These are phyloP conservation scores for Ichneumon xanthorius DNA, from an alignment of 2,888 invertebrate species.

Conservation along the genomic window DNA sequence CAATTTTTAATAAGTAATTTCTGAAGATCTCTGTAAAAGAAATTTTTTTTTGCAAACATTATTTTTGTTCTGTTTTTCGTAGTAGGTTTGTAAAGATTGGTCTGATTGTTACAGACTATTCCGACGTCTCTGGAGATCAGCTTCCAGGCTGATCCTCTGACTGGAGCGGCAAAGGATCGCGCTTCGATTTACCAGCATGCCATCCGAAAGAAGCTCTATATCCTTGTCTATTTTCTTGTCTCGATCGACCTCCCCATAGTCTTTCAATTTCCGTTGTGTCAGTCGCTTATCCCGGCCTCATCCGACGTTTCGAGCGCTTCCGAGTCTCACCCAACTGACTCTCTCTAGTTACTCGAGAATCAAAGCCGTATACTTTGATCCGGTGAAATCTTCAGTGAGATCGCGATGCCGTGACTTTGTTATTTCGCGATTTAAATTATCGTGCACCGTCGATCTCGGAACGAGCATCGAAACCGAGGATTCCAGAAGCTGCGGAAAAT, in stretches of 20 bases:
- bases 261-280: constrained; percentile 46
- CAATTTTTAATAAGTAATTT: too few species aligned
- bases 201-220: background rate
- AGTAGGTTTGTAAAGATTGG: too few species aligned
- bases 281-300: constrained; percentile 28
- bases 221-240: constrained; percentile 2
- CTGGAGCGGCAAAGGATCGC: constrained; percentile 4
- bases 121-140: constrained; percentile 12
- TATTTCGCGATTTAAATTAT: background rate
- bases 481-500: background rate
- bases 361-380: constrained; percentile 35
- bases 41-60: too few species aligned
- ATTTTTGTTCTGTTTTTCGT: too few species aligned
- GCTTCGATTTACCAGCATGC: constrained; percentile 6
- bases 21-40: too few species aligned
- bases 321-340: constrained; percentile 34
- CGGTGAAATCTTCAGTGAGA: background rate
- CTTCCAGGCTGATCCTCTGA: background rate
- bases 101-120: background rate
- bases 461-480: background rate
- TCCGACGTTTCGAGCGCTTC: constrained; percentile 28
- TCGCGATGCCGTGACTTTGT: background rate
- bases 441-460: background rate
- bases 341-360: constrained; percentile 50
- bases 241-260: background rate